A percentile compares a stretch with the other conserved stretches of the same genome.
phyloP scores from a whole-genome alignment of 2,113 vertebrate genomes.

The Rhinopomastus cyanomelas region DNA sequence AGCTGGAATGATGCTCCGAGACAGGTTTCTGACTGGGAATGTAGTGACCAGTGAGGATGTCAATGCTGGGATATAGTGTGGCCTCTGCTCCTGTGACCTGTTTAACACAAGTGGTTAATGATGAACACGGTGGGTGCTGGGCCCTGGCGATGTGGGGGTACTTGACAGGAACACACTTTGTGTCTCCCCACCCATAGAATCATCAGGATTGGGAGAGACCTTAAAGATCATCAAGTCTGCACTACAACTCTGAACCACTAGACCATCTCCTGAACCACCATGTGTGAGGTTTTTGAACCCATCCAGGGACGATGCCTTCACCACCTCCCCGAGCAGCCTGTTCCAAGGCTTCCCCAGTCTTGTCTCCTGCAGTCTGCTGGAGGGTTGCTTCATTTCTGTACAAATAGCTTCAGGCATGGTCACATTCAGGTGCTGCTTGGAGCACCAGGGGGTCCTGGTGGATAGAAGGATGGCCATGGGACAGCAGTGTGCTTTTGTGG shows the following conservation, averaged over 20 bases:
- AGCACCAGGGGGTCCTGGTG: no score
- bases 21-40: not conserved
- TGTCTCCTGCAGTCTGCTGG: not conserved
- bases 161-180: not conserved
- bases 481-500: no score
- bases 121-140: not conserved
- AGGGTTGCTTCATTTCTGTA: not conserved
- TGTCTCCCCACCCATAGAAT: fast-evolving
- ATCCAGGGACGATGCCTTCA: no score
- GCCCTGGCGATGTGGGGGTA: not conserved
- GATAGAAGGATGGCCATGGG: no score
- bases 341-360: no score
- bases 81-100: not conserved
- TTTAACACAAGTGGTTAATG: not conserved
- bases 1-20: no score
- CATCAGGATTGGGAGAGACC: no score
- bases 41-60: not conserved
- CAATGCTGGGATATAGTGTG: not conserved
- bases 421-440: not conserved
- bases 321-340: no score
- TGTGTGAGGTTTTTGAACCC: no score
- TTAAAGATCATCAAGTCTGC: no score
- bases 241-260: no score
- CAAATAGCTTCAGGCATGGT: not conserved
- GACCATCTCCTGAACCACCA: no score